Conservation (phyloP, 2,888 invertebrate genomes). For the Metellina segmentata region DNA sequence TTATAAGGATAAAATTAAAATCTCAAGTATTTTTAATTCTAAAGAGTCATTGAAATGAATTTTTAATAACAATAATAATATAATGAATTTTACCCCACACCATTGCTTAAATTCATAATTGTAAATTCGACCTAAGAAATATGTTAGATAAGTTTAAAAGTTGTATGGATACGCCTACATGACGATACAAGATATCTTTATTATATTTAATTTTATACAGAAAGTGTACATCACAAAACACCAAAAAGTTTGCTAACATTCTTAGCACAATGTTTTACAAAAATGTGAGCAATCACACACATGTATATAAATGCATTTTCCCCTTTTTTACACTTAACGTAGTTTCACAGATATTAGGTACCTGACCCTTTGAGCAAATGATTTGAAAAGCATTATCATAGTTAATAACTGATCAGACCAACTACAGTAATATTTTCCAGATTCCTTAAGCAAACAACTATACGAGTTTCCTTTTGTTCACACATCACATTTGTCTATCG, state of each 20-base stretch:
- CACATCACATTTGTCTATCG: not conserved
- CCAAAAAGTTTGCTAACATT: slow-evolving; percentile 20
- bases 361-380: slow-evolving; percentile 52
- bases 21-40: too few species aligned
- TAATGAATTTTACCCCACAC: too few species aligned
- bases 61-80: too few species aligned
- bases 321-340: not conserved
- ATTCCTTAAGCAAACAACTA: not conserved
- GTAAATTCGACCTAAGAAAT: too few species aligned
- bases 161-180: too few species aligned
- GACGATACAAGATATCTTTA: slow-evolving; percentile 19
- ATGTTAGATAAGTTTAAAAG: too few species aligned
- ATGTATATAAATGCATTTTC: slow-evolving; percentile 42
- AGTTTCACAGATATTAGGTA: slow-evolving; percentile 37
- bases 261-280: slow-evolving; percentile 30
- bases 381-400: slow-evolving; percentile 1
- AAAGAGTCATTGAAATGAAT: too few species aligned
- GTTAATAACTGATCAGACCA: not conserved
- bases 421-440: not conserved
- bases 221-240: slow-evolving; percentile 46
- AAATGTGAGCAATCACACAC: slow-evolving; percentile 43
- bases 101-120: too few species aligned
- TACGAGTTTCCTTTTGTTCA: not conserved
- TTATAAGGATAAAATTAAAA: too few species aligned
- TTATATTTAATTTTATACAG: slow-evolving; percentile 22